Conservation (phyloP, 1,140 invertebrate species). For the Hirudo medicinalis region DNA sequence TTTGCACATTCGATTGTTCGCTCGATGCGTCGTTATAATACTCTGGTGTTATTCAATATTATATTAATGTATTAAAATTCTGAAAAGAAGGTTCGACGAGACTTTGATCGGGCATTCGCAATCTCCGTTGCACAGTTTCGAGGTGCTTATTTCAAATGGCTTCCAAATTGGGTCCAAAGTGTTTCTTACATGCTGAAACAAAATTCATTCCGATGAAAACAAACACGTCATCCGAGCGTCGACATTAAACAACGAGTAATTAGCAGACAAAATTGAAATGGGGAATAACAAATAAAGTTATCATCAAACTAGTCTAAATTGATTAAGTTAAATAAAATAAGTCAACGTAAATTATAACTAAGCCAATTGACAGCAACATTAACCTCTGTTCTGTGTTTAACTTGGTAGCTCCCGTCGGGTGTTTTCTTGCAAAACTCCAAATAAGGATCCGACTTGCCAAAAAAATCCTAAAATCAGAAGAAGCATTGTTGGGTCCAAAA, state of each 20-base stretch:
- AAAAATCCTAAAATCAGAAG: conserved; percentile 41
- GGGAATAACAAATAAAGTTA: not conserved
- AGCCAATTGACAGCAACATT: not conserved
- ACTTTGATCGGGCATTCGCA: conserved; percentile 33
- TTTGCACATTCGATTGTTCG: not conserved
- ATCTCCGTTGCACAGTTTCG: conserved; percentile 39
- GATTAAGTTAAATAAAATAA: too few species aligned
- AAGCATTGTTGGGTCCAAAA: not conserved
- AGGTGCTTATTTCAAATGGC: conserved; percentile 34
- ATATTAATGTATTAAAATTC: not conserved
- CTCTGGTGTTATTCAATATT: not conserved
- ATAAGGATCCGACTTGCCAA: conserved; percentile 49
- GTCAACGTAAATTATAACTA: too few species aligned
- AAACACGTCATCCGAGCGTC: too few species aligned
- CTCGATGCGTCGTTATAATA: too few species aligned
- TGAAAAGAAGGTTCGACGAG: not conserved
- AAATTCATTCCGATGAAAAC: too few species aligned
- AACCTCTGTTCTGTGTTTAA: conserved; percentile 35
- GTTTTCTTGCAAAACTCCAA: conserved; percentile 45
- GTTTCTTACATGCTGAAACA: conserved; percentile 35
- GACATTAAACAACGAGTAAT: not conserved
- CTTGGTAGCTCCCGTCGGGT: conserved; percentile 37
- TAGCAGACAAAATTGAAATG: not conserved
- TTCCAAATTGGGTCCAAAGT: conserved; percentile 41
- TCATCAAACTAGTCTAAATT: too few species aligned